phyloP scores from a whole-genome alignment of 2,888 invertebrate genomes.

The Eupeodes latifasciatus region DNA sequence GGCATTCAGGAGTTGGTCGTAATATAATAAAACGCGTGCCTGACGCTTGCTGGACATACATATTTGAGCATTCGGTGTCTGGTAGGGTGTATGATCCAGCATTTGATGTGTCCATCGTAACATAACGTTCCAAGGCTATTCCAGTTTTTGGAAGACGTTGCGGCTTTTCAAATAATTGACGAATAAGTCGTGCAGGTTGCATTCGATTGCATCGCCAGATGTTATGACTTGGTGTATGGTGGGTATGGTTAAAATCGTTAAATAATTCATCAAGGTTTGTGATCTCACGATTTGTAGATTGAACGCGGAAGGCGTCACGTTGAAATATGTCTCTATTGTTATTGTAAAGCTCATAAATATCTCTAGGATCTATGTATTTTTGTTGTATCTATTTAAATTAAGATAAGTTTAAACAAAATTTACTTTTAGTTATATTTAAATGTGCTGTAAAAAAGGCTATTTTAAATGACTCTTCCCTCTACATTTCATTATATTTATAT shows the following conservation, averaged over 20 bases:
- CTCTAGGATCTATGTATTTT: constrained; percentile 85
- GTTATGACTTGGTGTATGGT: constrained; percentile 80
- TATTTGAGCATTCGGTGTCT: constrained; percentile 92
- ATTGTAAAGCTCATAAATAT: constrained; percentile 86
- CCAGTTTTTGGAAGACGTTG: constrained; percentile 89
- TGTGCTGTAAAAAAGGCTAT: background rate
- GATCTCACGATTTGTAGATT: constrained; percentile 81
- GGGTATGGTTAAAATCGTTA: constrained; percentile 81
- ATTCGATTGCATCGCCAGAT: constrained; percentile 90
- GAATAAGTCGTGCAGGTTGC: constrained; percentile 88
- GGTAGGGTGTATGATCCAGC: constrained; percentile 89
- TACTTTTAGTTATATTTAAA: background rate
- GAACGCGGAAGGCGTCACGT: constrained; percentile 87
- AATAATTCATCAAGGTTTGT: constrained; percentile 83
- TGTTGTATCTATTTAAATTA: constrained; percentile 86
- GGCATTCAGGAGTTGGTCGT: constrained; percentile 91
- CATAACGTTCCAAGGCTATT: constrained; percentile 90
- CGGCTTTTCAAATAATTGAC: constrained; percentile 90
- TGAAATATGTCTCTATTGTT: constrained; percentile 86
- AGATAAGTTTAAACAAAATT: background rate
- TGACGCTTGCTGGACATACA: constrained; percentile 89
- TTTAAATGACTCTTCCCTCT: too few relatives aligned
- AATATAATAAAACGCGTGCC: constrained; percentile 90
- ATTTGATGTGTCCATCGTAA: constrained; percentile 90
- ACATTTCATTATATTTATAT: too few relatives aligned